Percentiles rank a stretch among this genome's conserved stretches.
phyloP scores from a whole-genome alignment of 2,113 vertebrate species.

The Pithys albifrons region DNA sequence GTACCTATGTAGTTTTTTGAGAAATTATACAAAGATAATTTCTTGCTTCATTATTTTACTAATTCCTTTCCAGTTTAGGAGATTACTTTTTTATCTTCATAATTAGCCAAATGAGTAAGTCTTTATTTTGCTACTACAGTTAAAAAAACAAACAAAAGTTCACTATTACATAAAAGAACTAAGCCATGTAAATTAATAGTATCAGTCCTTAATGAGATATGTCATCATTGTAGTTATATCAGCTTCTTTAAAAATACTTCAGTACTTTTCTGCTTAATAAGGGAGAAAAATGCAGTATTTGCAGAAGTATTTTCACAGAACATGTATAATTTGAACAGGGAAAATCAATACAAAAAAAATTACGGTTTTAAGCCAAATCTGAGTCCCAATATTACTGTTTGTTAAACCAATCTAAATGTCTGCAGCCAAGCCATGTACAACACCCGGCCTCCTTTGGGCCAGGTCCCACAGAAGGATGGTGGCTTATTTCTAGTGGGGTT shows the following conservation, averaged over 20 bases:
- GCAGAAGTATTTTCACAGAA: background rate
- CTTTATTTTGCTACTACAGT: background rate
- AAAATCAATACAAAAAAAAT: background rate
- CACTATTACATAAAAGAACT: background rate
- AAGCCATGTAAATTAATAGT: background rate
- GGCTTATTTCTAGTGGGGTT: background rate
- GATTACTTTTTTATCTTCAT: background rate
- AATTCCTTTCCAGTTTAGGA: background rate
- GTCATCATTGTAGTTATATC: background rate
- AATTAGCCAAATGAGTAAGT: background rate
- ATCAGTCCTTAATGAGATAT: background rate
- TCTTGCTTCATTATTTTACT: background rate
- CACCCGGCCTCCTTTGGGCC: background rate
- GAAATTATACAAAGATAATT: background rate
- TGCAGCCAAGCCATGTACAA: background rate
- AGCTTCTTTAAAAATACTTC: background rate
- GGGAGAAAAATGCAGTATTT: background rate
- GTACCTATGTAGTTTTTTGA: background rate
- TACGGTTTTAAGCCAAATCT: background rate
- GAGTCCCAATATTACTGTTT: background rate
- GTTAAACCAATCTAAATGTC: background rate
- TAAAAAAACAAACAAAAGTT: background rate
- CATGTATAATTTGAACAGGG: background rate
- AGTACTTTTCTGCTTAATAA: background rate
- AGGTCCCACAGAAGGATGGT: background rate